phyloP scores from a whole-genome alignment of 2,113 vertebrate genomes.

The Terrapene triunguis region DNA sequence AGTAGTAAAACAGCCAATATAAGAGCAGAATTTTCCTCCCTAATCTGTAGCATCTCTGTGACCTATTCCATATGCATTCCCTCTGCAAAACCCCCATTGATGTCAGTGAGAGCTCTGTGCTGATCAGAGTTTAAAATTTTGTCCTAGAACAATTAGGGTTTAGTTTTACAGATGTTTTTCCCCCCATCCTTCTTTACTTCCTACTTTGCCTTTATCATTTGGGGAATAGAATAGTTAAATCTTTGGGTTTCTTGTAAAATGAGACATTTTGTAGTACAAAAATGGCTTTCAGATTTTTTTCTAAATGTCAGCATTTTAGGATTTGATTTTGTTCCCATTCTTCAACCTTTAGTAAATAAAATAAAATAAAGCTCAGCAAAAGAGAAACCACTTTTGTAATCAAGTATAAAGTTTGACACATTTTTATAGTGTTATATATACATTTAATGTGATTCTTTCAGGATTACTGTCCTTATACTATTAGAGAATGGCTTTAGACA shows the following conservation, averaged over 20 bases:
- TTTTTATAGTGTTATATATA: constrained; percentile 63
- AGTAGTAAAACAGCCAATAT: constrained; percentile 50
- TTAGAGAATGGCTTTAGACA: constrained; percentile 27
- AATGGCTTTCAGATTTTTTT: constrained; percentile 54
- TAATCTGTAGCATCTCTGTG: constrained; percentile 53
- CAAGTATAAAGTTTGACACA: constrained; percentile 27
- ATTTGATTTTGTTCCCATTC: neutral
- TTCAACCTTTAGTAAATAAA: constrained; percentile 32
- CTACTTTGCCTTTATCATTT: constrained; percentile 43
- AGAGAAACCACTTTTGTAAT: constrained; percentile 54
- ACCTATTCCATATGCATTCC: neutral
- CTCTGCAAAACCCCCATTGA: neutral
- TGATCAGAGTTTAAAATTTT: constrained; percentile 65
- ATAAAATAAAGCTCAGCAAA: neutral
- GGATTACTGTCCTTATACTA: constrained; percentile 10
- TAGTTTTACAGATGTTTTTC: constrained; percentile 18
- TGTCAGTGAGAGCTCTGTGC: constrained; percentile 44
- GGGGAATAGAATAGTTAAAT: constrained; percentile 31
- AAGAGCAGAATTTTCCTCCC: constrained; percentile 63
- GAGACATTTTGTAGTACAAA: constrained; percentile 68
- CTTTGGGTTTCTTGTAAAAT: constrained; percentile 69
- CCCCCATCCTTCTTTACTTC: neutral
- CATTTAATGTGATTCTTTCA: constrained; percentile 21
- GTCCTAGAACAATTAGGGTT: constrained; percentile 46
- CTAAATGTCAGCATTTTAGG: constrained; percentile 53